Percentiles rank a stretch among this genome's conserved stretches.
phyloP scores from a whole-genome alignment of 2,888 invertebrate species.

The Axea sp. region DNA sequence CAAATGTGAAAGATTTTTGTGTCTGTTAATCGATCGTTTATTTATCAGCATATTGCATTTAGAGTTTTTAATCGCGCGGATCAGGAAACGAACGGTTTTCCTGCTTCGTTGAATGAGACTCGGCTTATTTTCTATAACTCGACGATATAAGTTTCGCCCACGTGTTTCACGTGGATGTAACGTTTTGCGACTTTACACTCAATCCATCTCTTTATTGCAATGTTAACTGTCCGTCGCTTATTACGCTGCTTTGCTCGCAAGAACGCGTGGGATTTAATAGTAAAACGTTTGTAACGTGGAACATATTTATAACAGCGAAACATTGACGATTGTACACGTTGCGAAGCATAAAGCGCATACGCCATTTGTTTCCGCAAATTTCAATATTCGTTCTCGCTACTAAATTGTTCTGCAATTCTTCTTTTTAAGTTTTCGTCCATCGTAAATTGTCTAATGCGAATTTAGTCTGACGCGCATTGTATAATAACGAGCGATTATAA shows the following conservation, averaged over 20 bases:
- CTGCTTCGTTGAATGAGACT: constrained; percentile 40
- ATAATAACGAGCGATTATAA: too few species aligned
- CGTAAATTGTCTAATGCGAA: too few species aligned
- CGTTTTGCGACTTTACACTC: constrained; percentile 58
- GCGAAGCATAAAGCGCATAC: constrained; percentile 11
- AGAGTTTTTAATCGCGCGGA: constrained; percentile 16
- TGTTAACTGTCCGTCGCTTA: constrained; percentile 59
- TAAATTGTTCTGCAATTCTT: too few species aligned
- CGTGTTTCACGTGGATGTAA: constrained; percentile 48
- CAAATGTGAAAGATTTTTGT: too few species aligned
- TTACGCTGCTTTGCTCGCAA: constrained; percentile 42
- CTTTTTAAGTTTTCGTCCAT: too few species aligned
- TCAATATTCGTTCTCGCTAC: constrained; percentile 6
- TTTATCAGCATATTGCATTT: constrained; percentile 13
- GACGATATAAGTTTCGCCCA: constrained; percentile 51
- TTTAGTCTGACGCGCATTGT: too few species aligned
- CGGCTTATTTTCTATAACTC: constrained; percentile 30
- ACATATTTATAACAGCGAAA: constrained; percentile 54
- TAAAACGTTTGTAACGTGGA: constrained; percentile 50
- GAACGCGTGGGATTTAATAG: constrained; percentile 56
- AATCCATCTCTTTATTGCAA: constrained; percentile 55
- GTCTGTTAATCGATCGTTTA: neutral
- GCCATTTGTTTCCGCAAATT: constrained; percentile 23
- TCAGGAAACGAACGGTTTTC: constrained; percentile 24
- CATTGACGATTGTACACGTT: constrained; percentile 43